Evolutionary conservation across 1,140 invertebrate species (phyloP).

Genomic region (Tetramorium alpestre): DNA sequence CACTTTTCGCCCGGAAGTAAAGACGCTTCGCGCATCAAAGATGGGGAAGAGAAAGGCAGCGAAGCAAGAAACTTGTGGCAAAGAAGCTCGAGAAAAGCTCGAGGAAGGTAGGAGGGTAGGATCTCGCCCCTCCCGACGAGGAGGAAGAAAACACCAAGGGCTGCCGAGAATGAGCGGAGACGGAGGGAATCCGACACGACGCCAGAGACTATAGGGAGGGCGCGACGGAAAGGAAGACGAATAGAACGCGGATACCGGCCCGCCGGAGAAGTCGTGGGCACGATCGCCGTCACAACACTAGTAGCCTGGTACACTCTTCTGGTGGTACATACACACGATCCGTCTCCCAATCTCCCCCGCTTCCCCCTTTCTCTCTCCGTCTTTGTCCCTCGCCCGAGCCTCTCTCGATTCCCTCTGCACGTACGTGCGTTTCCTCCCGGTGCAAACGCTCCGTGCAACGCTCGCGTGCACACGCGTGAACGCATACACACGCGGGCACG

Average conservation of each 20-base stretch:
- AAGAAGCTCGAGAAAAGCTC: background rate
- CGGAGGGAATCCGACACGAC: slow-evolving; percentile 2
- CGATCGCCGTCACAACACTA: slow-evolving; percentile 83
- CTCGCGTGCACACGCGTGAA: background rate
- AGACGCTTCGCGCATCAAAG: slow-evolving; percentile 12
- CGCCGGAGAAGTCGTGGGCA: slow-evolving; percentile 75
- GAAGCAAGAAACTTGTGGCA: background rate
- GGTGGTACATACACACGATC: slow-evolving; percentile 66
- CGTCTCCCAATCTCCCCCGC: slow-evolving; percentile 69
- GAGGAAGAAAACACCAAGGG: background rate
- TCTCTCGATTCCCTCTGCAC: slow-evolving; percentile 52
- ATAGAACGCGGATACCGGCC: slow-evolving; percentile 64
- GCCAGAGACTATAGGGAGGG: background rate
- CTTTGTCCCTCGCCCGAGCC: slow-evolving; percentile 24
- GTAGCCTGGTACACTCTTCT: slow-evolving; percentile 76
- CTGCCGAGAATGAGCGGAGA: background rate
- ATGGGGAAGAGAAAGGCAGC: background rate
- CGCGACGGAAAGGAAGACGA: slow-evolving; percentile 10
- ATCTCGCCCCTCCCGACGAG: background rate
- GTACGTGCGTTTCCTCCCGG: slow-evolving; percentile 58
- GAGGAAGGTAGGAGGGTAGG: background rate
- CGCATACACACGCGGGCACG: background rate
- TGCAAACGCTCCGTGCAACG: slow-evolving; percentile 27
- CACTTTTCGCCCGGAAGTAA: slow-evolving; percentile 61
- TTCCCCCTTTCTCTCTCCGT: slow-evolving; percentile 64